Base-by-base conservation (phyloP, 2,113 vertebrate species). In the Pipra filicauda region DNA sequence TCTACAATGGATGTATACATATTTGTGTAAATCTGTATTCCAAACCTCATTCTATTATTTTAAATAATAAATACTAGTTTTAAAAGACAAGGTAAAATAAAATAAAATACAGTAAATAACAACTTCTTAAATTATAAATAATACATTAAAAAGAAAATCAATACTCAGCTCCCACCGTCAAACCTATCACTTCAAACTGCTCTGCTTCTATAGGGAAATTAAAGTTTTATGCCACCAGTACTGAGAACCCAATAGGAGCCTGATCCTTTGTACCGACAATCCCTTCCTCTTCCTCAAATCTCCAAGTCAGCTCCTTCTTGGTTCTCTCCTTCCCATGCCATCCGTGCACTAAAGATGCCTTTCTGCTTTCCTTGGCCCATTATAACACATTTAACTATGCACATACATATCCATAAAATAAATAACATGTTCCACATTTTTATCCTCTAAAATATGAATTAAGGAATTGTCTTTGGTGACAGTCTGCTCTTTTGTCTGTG, bases 101-200 rank as follows among this genome's bases (percentile, higher is more conserved):
- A 91, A 69, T 16, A 70, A 64, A 89, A 87, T 27, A 74, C 49
- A 88, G 61, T 17, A 82, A 88, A 92, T 37, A 33, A 30, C 10
- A 80, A 54, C 27, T 74, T 85, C 16, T 61, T 85, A 65, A 79
- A 76, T 73, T 35, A 79, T 91, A 91, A 94, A 88, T 85, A 95
- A 85, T 70, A 73, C 61, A 94, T 75, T 48, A 69, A 82, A 87
- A 82, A 82, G 49, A 57, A 92, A 79, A 82, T 4, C 44, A 72
- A 87, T 49, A 84, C 48, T 85, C 46, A n/a, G 44, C 54, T 94
- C 88, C 75, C 31, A 72, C 77, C 14, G 3, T 69, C 88, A 90
- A 85, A 69, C 46, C 31, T 43, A 70, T 37, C 46, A 82, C 67
- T 89, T 94, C 85, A 76, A 91, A 85, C 51, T 78, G 49, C 59